phyloP scores from a whole-genome alignment of 2,797 vertebrate species.

The Dermochelys coriacea region DNA sequence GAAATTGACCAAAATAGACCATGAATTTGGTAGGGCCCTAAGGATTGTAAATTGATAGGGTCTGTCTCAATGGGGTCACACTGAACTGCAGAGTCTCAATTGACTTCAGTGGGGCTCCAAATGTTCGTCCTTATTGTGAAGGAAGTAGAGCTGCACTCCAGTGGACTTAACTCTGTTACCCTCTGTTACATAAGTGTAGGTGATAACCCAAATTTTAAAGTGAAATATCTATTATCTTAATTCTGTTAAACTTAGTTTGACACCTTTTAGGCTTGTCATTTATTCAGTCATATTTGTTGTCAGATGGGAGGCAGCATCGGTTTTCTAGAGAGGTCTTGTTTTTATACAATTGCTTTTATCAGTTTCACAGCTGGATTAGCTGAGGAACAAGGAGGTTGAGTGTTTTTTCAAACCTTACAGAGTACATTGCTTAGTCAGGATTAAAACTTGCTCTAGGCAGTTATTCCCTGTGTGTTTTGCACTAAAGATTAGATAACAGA shows the following conservation, averaged over 20 bases:
- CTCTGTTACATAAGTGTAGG: background rate
- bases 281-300: background rate
- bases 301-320: background rate
- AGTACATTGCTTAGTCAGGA: background rate
- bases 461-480: background rate
- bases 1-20: no score
- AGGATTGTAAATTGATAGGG: background rate
- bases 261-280: background rate
- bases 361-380: slow-evolving; percentile 47
- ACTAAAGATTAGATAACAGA: background rate
- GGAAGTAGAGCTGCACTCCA: background rate
- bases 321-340: background rate
- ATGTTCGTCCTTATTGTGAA: background rate
- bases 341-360: slow-evolving; percentile 36
- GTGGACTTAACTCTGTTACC: background rate
- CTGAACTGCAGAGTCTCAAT: background rate
- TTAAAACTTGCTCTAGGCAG: slow-evolving; percentile 26
- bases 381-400: slow-evolving; percentile 29
- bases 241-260: background rate
- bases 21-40: no score
- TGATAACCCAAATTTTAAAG: background rate
- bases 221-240: background rate
- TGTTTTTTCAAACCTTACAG: slow-evolving; percentile 22
- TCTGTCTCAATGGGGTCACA: background rate
- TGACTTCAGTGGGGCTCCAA: background rate